These are phyloP conservation scores for Seira ritae DNA, from an alignment of 2,888 invertebrate genomes.

Conservation along the genomic window DNA sequence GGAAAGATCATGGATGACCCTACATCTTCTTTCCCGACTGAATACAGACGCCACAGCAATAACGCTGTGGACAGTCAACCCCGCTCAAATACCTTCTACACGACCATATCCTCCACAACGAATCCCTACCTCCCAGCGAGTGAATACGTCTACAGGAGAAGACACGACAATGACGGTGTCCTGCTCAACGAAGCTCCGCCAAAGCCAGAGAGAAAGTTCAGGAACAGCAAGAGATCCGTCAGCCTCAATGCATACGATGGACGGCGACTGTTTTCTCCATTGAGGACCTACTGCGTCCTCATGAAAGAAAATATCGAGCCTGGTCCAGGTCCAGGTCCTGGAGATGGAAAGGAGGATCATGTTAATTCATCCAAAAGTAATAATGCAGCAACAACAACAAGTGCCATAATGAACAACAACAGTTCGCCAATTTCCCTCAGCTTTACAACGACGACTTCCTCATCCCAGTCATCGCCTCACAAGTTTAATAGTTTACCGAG, in stretches of 20 bases:
- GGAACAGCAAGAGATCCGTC: conserved; percentile 67
- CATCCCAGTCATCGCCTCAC: conserved; percentile 21
- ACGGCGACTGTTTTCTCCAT: conserved; percentile 69
- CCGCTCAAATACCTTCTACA: conserved; percentile 42
- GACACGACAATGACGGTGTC: conserved; percentile 39
- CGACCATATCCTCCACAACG: conserved; percentile 51
- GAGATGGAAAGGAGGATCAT: conserved; percentile 11
- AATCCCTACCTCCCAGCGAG: conserved; percentile 58
- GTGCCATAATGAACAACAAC: conserved; percentile 48
- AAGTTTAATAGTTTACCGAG: conserved; percentile 69
- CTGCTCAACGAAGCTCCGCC: conserved; percentile 61
- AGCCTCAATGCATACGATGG: conserved; percentile 72
- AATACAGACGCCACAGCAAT: conserved; percentile 46
- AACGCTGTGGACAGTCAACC: conserved; percentile 10
- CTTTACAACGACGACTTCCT: conserved; percentile 35
- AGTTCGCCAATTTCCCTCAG: conserved; percentile 54
- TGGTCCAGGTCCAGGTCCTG: conserved; percentile 15
- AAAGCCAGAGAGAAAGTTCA: conserved; percentile 69
- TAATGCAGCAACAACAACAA: conserved; percentile 17
- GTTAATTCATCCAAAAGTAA: not conserved
- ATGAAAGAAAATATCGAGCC: conserved; percentile 71
- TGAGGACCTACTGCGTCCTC: conserved; percentile 71
- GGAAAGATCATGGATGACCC: not conserved
- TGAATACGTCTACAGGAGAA: conserved; percentile 55
- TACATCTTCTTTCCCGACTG: conserved; percentile 12